Conservation (phyloP, 2,888 invertebrate genomes). For the Parasteatoda lunata region DNA sequence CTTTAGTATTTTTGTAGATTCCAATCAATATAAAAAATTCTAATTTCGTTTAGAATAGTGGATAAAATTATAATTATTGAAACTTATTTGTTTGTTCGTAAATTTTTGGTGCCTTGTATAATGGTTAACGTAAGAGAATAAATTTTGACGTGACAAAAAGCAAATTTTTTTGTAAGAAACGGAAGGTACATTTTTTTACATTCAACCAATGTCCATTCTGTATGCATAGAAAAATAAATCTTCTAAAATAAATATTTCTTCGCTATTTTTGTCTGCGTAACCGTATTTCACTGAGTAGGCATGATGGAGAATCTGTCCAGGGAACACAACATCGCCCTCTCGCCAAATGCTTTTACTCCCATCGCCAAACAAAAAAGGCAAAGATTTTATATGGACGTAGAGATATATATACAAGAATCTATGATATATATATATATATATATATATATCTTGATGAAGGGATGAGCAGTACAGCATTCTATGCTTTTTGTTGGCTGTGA, state of each 20-base stretch:
- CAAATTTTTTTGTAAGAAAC: too few species aligned
- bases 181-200: too few species aligned
- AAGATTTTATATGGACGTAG: neutral
- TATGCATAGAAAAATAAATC: neutral
- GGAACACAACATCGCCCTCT: slow-evolving; percentile 11
- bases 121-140: too few species aligned
- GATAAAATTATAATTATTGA: too few species aligned
- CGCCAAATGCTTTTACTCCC: slow-evolving; percentile 39
- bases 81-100: too few species aligned
- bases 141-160: too few species aligned
- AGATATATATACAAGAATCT: neutral
- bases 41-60: too few species aligned
- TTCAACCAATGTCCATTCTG: too few species aligned
- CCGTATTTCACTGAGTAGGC: slow-evolving; percentile 21
- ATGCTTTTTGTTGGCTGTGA: neutral
- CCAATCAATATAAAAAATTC: too few species aligned
- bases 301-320: slow-evolving; percentile 45
- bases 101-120: too few species aligned
- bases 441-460: neutral
- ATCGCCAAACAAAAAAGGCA: slow-evolving; percentile 1
- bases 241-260: neutral
- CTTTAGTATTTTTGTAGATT: too few species aligned
- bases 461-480: neutral
- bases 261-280: slow-evolving; percentile 20
- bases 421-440: neutral